Conservation (phyloP, 2,888 invertebrate species). For the Drosophila peninsularis region DNA sequence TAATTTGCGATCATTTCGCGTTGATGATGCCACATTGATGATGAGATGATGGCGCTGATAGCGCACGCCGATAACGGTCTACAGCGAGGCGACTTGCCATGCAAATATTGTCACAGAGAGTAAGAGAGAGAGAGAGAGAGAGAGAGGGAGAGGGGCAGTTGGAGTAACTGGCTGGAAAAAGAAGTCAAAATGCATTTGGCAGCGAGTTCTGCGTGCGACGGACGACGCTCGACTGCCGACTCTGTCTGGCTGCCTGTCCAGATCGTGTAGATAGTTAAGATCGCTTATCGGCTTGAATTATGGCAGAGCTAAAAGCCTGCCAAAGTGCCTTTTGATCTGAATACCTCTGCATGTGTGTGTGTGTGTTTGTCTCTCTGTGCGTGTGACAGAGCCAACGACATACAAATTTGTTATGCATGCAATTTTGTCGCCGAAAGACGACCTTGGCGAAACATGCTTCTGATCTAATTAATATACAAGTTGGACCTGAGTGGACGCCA, state of each 20-base stretch:
- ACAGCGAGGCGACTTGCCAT: slow-evolving; percentile 44
- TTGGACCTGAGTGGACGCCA: neutral
- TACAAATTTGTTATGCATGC: slow-evolving; percentile 67
- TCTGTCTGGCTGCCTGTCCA: slow-evolving; percentile 59
- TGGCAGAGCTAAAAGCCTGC: slow-evolving; percentile 79
- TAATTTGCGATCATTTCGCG: slow-evolving; percentile 79
- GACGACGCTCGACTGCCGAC: slow-evolving; percentile 18
- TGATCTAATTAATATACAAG: slow-evolving; percentile 53
- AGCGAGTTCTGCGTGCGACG: slow-evolving; percentile 29
- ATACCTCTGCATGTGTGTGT: slow-evolving; percentile 3
- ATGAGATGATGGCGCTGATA: slow-evolving; percentile 79
- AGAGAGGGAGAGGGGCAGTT: slow-evolving; percentile 6
- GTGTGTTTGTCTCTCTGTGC: slow-evolving; percentile 16
- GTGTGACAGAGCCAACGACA: slow-evolving; percentile 23
- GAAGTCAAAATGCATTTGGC: slow-evolving; percentile 61
- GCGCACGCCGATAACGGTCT: slow-evolving; percentile 62
- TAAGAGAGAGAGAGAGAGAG: slow-evolving; percentile 4
- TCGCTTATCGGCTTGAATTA: slow-evolving; percentile 78
- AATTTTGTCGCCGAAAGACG: slow-evolving; percentile 58
- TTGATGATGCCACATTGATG: slow-evolving; percentile 79
- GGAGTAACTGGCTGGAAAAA: slow-evolving; percentile 32
- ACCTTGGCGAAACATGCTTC: slow-evolving; percentile 53
- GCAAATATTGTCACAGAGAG: slow-evolving; percentile 64
- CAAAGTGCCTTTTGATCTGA: slow-evolving; percentile 57
- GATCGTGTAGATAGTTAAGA: slow-evolving; percentile 81